These are phyloP conservation scores for Pachyseris speciosa DNA, from an alignment of 64 coral and sea anemone species.

Conservation along the genomic window DNA sequence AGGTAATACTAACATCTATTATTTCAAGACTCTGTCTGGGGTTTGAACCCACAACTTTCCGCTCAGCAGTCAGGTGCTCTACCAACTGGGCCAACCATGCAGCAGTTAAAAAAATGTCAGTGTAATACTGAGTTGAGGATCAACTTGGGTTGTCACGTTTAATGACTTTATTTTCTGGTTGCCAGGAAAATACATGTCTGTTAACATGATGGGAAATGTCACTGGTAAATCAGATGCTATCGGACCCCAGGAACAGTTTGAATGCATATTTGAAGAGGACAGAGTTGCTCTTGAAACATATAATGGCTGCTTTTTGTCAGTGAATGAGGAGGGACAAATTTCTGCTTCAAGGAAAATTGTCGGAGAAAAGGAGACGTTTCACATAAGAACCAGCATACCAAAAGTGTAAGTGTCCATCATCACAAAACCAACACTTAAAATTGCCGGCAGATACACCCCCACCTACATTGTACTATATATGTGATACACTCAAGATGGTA, in stretches of 20 bases:
- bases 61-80: too few species aligned
- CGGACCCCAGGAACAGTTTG: conserved; percentile 96
- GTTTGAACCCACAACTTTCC: too few species aligned
- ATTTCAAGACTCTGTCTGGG: too few species aligned
- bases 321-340: conserved; percentile 78
- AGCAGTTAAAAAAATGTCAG: too few species aligned
- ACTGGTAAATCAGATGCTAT: conserved; percentile 94
- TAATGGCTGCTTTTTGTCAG: conserved; percentile 93
- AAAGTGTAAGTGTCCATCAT: conserved; percentile 91
- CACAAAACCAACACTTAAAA: too few species aligned
- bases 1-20: too few species aligned
- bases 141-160: too few species aligned
- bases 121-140: too few species aligned
- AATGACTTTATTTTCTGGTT: background rate
- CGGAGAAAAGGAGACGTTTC: conserved; percentile 90
- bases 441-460: too few species aligned
- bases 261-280: conserved; percentile 94
- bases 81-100: too few species aligned
- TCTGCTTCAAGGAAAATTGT: conserved; percentile 81
- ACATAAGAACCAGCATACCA: conserved; percentile 76
- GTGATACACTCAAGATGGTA: too few species aligned
- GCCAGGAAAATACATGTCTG: conserved; percentile 90
- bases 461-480: too few species aligned
- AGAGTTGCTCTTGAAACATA: conserved; percentile 90
- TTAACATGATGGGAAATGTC: conserved; percentile 96